Percentiles rank a stretch among this genome's conserved stretches.
phyloP scores from a whole-genome alignment of 2,888 invertebrate genomes.

The Caenorhabditis auriculariae region DNA sequence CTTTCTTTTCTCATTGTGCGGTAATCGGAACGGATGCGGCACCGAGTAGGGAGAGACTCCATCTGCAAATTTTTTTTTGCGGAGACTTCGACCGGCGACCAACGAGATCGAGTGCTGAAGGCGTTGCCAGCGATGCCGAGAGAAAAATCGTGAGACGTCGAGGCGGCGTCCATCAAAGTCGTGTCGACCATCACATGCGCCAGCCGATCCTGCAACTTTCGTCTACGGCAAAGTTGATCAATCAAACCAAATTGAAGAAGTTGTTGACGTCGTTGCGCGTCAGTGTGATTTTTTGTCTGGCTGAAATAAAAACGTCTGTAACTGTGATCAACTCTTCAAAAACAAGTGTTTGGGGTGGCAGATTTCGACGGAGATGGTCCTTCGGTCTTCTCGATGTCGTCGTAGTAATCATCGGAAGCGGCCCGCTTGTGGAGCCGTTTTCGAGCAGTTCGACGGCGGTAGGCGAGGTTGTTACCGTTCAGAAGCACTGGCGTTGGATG shows the following conservation, averaged over 20 bases:
- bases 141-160: constrained; percentile 39
- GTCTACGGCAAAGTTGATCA: not conserved
- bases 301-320: constrained; percentile 8
- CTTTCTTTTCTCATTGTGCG: constrained; percentile 29
- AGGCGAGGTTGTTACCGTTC: too few relatives aligned
- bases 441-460: too few relatives aligned
- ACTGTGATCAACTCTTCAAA: constrained; percentile 4
- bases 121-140: constrained; percentile 46
- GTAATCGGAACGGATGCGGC: constrained; percentile 45
- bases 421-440: too few relatives aligned
- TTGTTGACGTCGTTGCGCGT: constrained; percentile 37
- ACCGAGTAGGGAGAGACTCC: constrained; percentile 35
- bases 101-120: constrained; percentile 36
- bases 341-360: constrained; percentile 2
- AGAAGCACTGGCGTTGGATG: too few relatives aligned
- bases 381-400: constrained; percentile 31
- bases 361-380: constrained; percentile 16
- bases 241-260: constrained; percentile 43
- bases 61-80: constrained; percentile 16
- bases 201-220: constrained; percentile 27
- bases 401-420: constrained; percentile 35
- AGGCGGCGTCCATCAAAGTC: constrained; percentile 42
- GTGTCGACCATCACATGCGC: constrained; percentile 42
- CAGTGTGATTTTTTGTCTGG: constrained; percentile 14
- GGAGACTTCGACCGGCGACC: not conserved